Evolutionary conservation across 2,113 vertebrate genomes (phyloP), one percentile per base, ranked within the genome.

Genomic region (Perca fluviatilis): DNA sequence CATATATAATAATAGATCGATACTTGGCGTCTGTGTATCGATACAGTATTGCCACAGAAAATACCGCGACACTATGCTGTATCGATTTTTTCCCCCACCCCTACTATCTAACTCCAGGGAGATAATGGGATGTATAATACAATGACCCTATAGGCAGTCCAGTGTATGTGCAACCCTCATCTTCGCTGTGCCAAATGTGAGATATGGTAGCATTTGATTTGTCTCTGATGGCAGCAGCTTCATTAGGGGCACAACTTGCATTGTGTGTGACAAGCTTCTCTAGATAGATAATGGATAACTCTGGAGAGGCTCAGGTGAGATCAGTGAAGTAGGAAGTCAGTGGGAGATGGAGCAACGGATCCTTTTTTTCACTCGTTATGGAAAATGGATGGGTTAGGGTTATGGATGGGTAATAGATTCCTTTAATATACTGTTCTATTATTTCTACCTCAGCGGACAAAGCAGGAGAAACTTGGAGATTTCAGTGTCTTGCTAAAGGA

Each of bases 281-380:
- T 60, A 65, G 66, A 82, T 63, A 70, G 71, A 84, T 86, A 80
- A 86, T 82, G 69, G 80, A 83, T 74, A 85, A 71, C 73, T 64
- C 50, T 57, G 51, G 30, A 71, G 58, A 67, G 75, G 83, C 33
- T 77, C 53, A 74, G 54, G 85, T 85, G 78, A 86, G 68, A 86
- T 81, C 65, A 85, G 64, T 78, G 75, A 84, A 85, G 75, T 51
- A 77, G 62, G 76, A 87, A 71, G 74, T 72, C 70, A 64, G 85
- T 9, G 1, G 63, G 77, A 79, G 69, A 79, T 12, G 27, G 13
- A 71, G 75, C 9, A 51, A 72, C 6, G 8, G 64, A 73, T 68
- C 36, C 18, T 86, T 64, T 50, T 85, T 83, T 83, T 80, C 70
- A 6, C 64, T 78, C 58, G 25, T 57, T 63, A 67, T 82, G 76